Evolutionary conservation across 2,113 vertebrate genomes (phyloP).

Genomic region (Mus musculus): GRCm39 chr10:28190501-28191000

Average conservation of each 20-base stretch:
- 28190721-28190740: background rate
- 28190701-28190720: too few relatives aligned
- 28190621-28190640: background rate
- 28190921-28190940: background rate
- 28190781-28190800: background rate
- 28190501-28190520: background rate
- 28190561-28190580: background rate
- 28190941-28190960: background rate
- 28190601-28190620: background rate
- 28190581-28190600: accelerated
- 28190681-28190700: too few relatives aligned
- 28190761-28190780: background rate
- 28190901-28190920: background rate
- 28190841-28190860: background rate
- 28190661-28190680: too few relatives aligned
- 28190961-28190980: background rate
- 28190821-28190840: background rate
- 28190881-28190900: background rate
- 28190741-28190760: background rate
- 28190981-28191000: background rate
- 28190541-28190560: background rate
- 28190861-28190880: background rate
- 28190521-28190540: background rate
- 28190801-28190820: background rate
- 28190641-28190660: background rate